These are phyloP conservation scores for Syncerus caffer DNA, from an alignment of 2,797 vertebrate genomes.

Conservation along the genomic window DNA sequence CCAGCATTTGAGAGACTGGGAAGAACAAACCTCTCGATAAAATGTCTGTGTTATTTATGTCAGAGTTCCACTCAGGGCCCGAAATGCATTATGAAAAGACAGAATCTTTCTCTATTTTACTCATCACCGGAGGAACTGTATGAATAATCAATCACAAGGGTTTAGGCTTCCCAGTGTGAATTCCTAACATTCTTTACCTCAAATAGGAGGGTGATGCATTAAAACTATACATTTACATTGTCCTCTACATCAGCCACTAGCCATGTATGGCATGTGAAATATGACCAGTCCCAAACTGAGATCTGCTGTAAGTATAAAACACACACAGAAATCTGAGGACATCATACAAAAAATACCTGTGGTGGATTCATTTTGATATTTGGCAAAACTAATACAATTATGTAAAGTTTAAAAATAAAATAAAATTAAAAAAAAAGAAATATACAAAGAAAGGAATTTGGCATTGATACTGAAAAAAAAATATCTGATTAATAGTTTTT, in stretches of 20 bases:
- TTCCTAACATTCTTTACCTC: constrained; percentile 21
- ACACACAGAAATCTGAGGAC: not conserved
- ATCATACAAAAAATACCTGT: not conserved
- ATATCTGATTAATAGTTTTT: not conserved
- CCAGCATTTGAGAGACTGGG: not conserved
- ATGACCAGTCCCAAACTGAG: not conserved
- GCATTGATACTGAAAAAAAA: not conserved
- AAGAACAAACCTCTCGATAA: not conserved
- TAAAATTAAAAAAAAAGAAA: too few relatives aligned
- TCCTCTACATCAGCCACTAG: not conserved
- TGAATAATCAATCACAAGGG: not conserved
- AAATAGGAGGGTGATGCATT: not conserved
- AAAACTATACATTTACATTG: not conserved
- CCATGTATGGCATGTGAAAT: not conserved
- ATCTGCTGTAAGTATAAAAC: not conserved
- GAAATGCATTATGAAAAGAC: constrained; percentile 7
- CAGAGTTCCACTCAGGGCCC: constrained; percentile 28
- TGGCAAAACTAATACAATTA: too few relatives aligned
- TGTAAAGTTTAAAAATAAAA: too few relatives aligned
- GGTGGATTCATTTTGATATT: too few relatives aligned
- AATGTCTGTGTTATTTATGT: not conserved
- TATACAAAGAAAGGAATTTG: too few relatives aligned
- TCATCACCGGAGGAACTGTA: not conserved
- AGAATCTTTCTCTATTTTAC: not conserved
- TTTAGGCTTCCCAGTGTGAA: not conserved